Base-by-base conservation (phyloP, 2,888 invertebrate species). In the Macrostomum cliftonense region DNA sequence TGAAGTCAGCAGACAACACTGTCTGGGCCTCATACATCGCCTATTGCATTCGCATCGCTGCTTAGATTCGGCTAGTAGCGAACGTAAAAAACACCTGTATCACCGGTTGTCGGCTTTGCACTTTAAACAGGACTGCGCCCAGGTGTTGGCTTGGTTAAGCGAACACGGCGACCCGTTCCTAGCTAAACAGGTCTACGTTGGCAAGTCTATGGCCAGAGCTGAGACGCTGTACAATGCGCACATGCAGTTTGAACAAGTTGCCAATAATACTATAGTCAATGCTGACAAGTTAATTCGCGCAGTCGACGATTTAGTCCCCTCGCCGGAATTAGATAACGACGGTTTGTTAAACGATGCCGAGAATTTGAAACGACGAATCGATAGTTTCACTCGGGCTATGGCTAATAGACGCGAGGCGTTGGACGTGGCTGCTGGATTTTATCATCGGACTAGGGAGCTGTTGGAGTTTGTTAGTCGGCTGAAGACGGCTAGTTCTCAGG, bases 141-240 rank as follows among this genome's bases (percentile, higher is more conserved):
- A 83, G 82, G 87, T 95, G 43, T 73, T 95, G 53, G 91, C 93
- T 64, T 95, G 95, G 95, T 71, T 95, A 58, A 83, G 87, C 56
- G 88, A 89, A 70, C 93, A 95, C 63, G 95, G 95, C 16, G 89
- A 93, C 74, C 88, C 88, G 17, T 95, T 95, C 71, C 77, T 95
- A 46, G 78, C 85, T 61, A 93, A 93, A 68, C 93, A 93, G 70
- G 85, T 85, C n/a, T 88, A 91, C 44, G 86, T 93, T 55, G 93
- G 93, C 51, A 78, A 88, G 59, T 89, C 88, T 74, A 76, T 93
- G 58, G 86, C 87, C 68, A 86, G 91, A 71, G 87, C 93, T 42
- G 78, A 86, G 59, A 86, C 88, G 11, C 85, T 93, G 68, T 91
- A 93, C 73, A 91, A 91, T 73, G 91, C 89, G 68, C 93, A 95